Base-by-base conservation (phyloP, 1,140 invertebrate species). In the Aradophagus sp. region DNA sequence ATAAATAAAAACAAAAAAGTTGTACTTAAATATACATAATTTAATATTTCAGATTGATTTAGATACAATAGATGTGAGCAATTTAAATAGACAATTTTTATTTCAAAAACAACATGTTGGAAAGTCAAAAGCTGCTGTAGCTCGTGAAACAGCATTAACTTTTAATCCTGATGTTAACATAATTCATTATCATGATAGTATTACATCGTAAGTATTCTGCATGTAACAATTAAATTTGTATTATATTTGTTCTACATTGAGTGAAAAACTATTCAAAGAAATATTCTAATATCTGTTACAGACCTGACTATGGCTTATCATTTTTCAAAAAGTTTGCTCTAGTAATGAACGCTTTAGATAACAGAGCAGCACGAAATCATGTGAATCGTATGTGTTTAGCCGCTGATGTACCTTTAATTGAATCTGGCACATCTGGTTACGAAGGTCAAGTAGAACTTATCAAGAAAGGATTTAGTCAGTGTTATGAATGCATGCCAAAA, bases 21-120 rank as follows among this genome's bases (percentile, higher is more conserved):
- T n/a, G n/a, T n/a, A n/a, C n/a, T n/a, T n/a, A n/a, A n/a, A 23
- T 20, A 39, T 20, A 5, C 12, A 34, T 39, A 14, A 23, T 41
- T 53, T 4, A 53, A 32, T 45, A 26, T 58, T 77, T 89, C 84
- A 99, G 97, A 98, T 99, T 86, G 98, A 99, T 89, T 89, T 99
- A 77, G 98, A 99, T 82, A 99, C 97, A 2, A 99, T 99, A 80
- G 98, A 99, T 87, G 93, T 99, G n/a, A 98, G 96, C 84, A 99
- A 99, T 82, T 87, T 99, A 23, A 99, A 99, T 83, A 89, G 98
- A 10, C 98, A 99, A 82, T 99, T 99, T 86, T 84, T 99, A 2
- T 99, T 99, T 81, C 93, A 97, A 79, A 96, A 96, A 77, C 92
- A 97, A 78, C 97, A 99, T 90, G 97, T 99, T 66, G 97, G 97